A percentile compares a stretch with the other conserved stretches of the same genome.
Conservation (phyloP, 1,140 invertebrate genomes). For the Branchinecta lindahli region DNA sequence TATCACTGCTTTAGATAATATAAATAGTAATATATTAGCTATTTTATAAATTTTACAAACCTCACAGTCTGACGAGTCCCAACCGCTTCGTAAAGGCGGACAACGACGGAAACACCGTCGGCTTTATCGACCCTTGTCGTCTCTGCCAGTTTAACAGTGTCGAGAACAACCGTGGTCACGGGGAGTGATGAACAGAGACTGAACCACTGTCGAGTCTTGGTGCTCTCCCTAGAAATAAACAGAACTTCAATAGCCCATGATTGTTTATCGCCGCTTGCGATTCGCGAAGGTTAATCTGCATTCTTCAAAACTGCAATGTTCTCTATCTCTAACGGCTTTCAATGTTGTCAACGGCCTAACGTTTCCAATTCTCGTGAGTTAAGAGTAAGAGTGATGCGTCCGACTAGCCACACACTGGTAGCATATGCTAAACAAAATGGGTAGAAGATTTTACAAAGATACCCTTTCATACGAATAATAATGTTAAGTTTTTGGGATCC, state of each 20-base stretch:
- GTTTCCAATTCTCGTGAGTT: too few relatives aligned
- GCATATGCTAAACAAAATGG: too few relatives aligned
- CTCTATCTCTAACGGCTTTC: too few relatives aligned
- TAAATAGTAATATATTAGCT: too few relatives aligned
- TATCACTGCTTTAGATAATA: too few relatives aligned
- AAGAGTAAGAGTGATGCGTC: too few relatives aligned
- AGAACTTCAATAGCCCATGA: not conserved
- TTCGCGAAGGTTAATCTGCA: not conserved
- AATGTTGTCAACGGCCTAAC: too few relatives aligned
- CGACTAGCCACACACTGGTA: too few relatives aligned
- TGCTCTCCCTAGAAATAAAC: conserved; percentile 24
- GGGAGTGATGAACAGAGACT: conserved; percentile 20
- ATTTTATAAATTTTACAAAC: conserved; percentile 12
- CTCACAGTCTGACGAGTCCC: conserved; percentile 26
- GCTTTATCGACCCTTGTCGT: conserved; percentile 23
- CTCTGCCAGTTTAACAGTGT: conserved; percentile 28
- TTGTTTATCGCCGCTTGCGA: not conserved
- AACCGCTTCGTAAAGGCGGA: conserved; percentile 32
- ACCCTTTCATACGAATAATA: too few relatives aligned
- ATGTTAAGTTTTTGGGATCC: too few relatives aligned
- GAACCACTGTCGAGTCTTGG: conserved; percentile 7
- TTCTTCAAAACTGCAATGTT: too few relatives aligned
- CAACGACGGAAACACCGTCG: conserved; percentile 20
- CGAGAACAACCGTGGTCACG: conserved; percentile 29
- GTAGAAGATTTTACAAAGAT: too few relatives aligned